phyloP scores from a whole-genome alignment of 1,140 invertebrate genomes.

The Tetramorium parvispinum region DNA sequence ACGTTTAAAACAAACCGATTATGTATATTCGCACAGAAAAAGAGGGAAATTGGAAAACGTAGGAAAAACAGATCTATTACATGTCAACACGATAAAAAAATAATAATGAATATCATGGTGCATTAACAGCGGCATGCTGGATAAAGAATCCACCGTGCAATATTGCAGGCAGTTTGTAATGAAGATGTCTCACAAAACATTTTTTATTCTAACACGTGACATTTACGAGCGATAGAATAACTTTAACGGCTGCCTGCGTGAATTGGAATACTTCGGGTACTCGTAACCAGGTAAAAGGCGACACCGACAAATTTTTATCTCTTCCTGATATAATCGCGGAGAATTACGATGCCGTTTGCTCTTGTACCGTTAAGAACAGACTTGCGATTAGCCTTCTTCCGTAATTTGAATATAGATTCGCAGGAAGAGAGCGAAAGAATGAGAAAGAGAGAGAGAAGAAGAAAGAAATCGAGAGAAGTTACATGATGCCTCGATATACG shows the following conservation, averaged over 20 bases:
- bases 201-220: not conserved
- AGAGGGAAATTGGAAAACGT: not conserved
- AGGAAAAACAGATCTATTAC: not conserved
- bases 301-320: constrained; percentile 65
- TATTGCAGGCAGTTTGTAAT: not conserved
- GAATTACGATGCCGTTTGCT: constrained; percentile 33
- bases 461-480: constrained; percentile 29
- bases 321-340: constrained; percentile 27
- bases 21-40: not conserved
- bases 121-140: not conserved
- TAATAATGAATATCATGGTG: not conserved
- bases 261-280: not conserved
- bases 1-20: not conserved
- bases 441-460: not conserved
- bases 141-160: not conserved
- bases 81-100: not conserved
- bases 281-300: not conserved
- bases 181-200: not conserved
- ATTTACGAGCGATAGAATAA: constrained; percentile 6
- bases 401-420: constrained; percentile 74
- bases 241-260: not conserved
- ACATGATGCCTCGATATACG: constrained; percentile 52
- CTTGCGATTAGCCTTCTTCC: constrained; percentile 58
- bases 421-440: constrained; percentile 17
- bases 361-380: constrained; percentile 68